These are phyloP conservation scores for Pollicipes pollicipes DNA, from an alignment of 1,140 invertebrate species.

Conservation along the genomic window DNA sequence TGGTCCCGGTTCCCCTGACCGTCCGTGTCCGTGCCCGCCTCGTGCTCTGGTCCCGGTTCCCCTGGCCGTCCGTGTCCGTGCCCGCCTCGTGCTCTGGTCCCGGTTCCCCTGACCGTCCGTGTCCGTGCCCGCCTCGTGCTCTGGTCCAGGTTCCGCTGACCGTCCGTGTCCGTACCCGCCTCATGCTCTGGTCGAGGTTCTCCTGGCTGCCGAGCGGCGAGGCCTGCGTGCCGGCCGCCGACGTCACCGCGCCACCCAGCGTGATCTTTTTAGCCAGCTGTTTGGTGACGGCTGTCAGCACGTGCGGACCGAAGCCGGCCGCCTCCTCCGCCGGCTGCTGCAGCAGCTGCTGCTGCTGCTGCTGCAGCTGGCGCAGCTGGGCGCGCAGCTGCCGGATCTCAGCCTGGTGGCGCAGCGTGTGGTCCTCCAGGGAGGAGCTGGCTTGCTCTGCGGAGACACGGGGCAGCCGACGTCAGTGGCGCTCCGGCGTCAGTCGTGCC, in stretches of 20 bases:
- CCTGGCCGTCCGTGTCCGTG: too few relatives aligned
- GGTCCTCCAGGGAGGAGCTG: background rate
- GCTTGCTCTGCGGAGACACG: background rate
- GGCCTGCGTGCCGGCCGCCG: background rate
- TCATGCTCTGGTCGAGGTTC: background rate
- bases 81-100: too few relatives aligned
- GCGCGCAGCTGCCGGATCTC: background rate
- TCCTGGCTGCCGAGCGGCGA: background rate
- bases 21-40: too few relatives aligned
- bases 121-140: too few relatives aligned
- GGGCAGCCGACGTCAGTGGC: background rate
- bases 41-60: too few relatives aligned
- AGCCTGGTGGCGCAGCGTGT: background rate
- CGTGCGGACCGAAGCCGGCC: background rate
- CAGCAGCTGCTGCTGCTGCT: constrained; percentile 4
- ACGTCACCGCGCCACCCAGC: background rate
- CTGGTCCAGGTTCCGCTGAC: too few relatives aligned
- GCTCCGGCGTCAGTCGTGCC: too few relatives aligned
- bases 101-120: too few relatives aligned
- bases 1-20: background rate
- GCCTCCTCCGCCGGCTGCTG: background rate
- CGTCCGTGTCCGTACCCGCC: too few relatives aligned
- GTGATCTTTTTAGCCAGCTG: constrained; percentile 4
- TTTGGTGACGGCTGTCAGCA: constrained; percentile 2
- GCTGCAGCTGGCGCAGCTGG: background rate